Percentiles rank a stretch among this genome's conserved stretches.
These are phyloP conservation scores for Apostichopus californicus DNA, from an alignment of 35 echinoderm and acorn worm genomes.

Conservation along the genomic window DNA sequence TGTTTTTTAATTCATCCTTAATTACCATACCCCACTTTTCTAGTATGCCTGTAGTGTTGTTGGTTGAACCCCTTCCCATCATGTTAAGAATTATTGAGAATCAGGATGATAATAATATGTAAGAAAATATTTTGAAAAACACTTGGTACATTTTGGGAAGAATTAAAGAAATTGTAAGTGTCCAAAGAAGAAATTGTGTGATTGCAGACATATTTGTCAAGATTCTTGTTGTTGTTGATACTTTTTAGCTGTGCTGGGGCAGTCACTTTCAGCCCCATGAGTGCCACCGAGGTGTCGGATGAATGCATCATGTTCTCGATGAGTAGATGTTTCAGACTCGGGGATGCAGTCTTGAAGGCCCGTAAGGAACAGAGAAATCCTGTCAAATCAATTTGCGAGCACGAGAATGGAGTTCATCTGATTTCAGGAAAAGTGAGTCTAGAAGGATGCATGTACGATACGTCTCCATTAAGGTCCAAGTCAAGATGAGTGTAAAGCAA, in stretches of 20 bases:
- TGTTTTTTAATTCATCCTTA: no score
- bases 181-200: neutral
- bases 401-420: conserved; percentile 70
- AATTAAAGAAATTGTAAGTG: neutral
- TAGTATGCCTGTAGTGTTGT: no score
- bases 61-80: no score
- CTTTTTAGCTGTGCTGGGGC: conserved; percentile 57
- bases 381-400: conserved; percentile 57
- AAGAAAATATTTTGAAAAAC: neutral
- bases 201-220: neutral
- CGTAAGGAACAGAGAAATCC: conserved; percentile 51
- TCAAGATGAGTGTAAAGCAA: no score
- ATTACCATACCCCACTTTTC: no score
- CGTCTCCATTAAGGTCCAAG: no score
- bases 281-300: conserved; percentile 21
- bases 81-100: no score
- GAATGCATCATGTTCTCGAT: conserved; percentile 66
- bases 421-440: conserved; percentile 79
- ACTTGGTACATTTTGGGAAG: neutral
- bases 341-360: conserved; percentile 59
- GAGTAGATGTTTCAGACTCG: conserved; percentile 77
- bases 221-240: neutral
- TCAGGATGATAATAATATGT: neutral
- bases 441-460: no score
- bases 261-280: conserved; percentile 55